Conservation (phyloP, 2,888 invertebrate species). For the Julus scanicus region DNA sequence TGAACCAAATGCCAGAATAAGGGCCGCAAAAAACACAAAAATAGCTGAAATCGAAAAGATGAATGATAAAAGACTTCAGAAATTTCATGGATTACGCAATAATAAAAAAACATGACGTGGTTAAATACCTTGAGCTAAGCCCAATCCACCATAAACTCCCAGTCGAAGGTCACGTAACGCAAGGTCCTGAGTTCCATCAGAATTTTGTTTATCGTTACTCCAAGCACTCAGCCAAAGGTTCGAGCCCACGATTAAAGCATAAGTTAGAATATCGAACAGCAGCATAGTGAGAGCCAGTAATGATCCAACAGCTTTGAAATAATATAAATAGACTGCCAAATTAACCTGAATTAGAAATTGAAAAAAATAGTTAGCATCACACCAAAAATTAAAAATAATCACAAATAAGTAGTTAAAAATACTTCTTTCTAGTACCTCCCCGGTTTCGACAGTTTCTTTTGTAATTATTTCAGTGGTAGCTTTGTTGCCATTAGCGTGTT, state of each 20-base stretch:
- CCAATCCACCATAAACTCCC: slow-evolving; percentile 89
- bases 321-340: slow-evolving; percentile 77
- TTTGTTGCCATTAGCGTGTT: slow-evolving; percentile 58
- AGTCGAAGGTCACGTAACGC: slow-evolving; percentile 79
- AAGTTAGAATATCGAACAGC: slow-evolving; percentile 74
- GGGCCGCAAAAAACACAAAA: slow-evolving; percentile 60
- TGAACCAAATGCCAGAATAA: slow-evolving; percentile 62
- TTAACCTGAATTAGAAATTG: slow-evolving; percentile 40
- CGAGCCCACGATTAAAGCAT: slow-evolving; percentile 82
- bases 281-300: slow-evolving; percentile 79
- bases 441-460: slow-evolving; percentile 68
- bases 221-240: slow-evolving; percentile 70
- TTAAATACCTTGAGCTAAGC: slow-evolving; percentile 76
- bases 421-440: slow-evolving; percentile 64
- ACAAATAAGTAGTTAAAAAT: slow-evolving; percentile 51
- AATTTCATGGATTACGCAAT: not conserved
- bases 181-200: slow-evolving; percentile 65
- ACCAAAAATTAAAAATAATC: not conserved
- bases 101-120: not conserved
- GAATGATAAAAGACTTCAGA: not conserved
- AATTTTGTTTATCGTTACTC: slow-evolving; percentile 57
- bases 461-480: slow-evolving; percentile 66
- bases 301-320: slow-evolving; percentile 85
- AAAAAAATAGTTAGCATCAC: not conserved
- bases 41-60: slow-evolving; percentile 59